Percentiles rank a stretch among this genome's conserved stretches.
Conservation (phyloP, 2,888 invertebrate species). For the Morinoia aosen region DNA sequence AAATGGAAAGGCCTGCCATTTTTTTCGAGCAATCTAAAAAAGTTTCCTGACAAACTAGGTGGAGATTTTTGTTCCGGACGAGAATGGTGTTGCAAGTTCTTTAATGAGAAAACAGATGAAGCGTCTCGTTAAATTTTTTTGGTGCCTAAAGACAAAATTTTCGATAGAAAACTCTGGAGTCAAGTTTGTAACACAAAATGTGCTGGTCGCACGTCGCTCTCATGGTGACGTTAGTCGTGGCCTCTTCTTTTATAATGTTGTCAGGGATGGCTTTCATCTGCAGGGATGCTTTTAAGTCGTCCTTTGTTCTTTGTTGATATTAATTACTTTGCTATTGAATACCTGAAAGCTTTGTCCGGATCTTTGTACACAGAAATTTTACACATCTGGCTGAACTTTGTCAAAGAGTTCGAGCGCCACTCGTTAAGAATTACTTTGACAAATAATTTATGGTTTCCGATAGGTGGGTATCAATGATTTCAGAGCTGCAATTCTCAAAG, state of each 20-base stretch:
- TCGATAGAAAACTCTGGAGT: background rate
- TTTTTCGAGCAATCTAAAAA: constrained; percentile 8
- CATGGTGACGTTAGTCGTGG: background rate
- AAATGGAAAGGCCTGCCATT: constrained; percentile 35
- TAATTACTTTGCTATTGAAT: background rate
- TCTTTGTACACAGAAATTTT: background rate
- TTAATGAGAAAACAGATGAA: constrained; percentile 51
- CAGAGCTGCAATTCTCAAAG: background rate
- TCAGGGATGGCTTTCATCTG: background rate
- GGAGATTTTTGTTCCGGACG: constrained; percentile 42
- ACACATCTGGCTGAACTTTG: background rate
- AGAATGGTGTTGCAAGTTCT: constrained; percentile 44
- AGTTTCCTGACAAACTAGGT: constrained; percentile 44
- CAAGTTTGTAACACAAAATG: background rate
- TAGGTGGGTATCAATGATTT: background rate
- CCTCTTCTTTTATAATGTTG: background rate
- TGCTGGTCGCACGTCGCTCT: background rate
- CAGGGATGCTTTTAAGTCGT: background rate
- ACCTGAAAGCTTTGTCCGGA: background rate
- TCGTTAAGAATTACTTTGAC: background rate
- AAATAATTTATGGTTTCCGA: background rate
- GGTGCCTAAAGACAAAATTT: background rate
- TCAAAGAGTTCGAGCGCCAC: background rate
- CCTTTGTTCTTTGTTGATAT: background rate
- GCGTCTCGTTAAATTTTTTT: constrained; percentile 5